Evolutionary conservation across 2,888 invertebrate genomes (phyloP), one percentile per base, ranked within the genome.

Genomic region (Chloroclysta siterata): DNA sequence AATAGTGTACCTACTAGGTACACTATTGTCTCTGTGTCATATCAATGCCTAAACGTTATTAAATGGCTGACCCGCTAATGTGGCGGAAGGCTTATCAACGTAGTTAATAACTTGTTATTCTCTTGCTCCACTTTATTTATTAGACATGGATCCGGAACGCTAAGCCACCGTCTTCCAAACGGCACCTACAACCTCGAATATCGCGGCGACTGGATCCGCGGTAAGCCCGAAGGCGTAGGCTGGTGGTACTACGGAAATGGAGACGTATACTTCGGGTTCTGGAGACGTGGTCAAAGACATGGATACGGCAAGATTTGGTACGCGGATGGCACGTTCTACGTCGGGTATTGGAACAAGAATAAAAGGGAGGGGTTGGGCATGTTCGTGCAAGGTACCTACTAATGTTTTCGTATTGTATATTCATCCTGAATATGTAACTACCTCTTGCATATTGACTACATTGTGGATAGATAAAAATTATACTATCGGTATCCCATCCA

Each of bases 291-390:
- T 0, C 81, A 87, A 62, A 84, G 93, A 36, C 88, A 94, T 15
- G 95, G 95, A 0, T 94, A 93, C 66, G 95, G 95, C 1, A 93
- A 93, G 73, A 94, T 95, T 90, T 95, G 95, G 94, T 94, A 94
- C 70, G 73, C 79, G 0, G 84, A 95, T 72, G 94, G 94, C 0
- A 92, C 93, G 0, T 93, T 93, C 73, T 95, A 95, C 67, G 94
- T 94, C 53, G 96, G 96, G 0, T 91, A 93, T 65, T 96, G 95
- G 95, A 80, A 81, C 10, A 85, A 86, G 68, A 84, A 89, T 72
- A 70, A 84, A 63, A 88, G 76, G 60, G 82, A 94, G 51, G 95
- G 95, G 2, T 72, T 93, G 60, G 95, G 95, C 10, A 89, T 94
- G 83, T 85, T 94, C 63, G 81, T 94, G 3, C 85, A 92, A 82